A percentile compares a stretch with the other conserved stretches of the same genome.
phyloP scores from a whole-genome alignment of 2,113 vertebrate species.

The Lagopus leucura region DNA sequence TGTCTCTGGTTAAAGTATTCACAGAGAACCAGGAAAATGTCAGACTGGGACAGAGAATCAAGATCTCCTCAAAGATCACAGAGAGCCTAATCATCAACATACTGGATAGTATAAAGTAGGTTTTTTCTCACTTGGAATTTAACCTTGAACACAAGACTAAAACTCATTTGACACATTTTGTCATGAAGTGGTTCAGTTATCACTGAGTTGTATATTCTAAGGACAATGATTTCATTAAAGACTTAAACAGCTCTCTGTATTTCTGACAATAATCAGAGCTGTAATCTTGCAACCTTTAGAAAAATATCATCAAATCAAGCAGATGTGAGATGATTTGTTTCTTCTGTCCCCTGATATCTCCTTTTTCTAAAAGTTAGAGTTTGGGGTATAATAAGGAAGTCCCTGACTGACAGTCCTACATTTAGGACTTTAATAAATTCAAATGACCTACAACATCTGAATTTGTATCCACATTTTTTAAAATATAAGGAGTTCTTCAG shows the following conservation, averaged over 20 bases:
- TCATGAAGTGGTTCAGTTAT: neutral
- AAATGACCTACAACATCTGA: neutral
- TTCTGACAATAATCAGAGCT: neutral
- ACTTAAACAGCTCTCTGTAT: neutral
- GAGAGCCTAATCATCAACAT: neutral
- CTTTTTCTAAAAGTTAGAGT: neutral
- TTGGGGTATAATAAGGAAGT: neutral
- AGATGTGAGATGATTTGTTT: slow-evolving; percentile 58
- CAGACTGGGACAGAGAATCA: neutral
- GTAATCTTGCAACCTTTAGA: neutral
- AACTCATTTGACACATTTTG: neutral
- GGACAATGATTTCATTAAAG: slow-evolving; percentile 3
- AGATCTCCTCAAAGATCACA: neutral
- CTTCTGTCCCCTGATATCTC: neutral
- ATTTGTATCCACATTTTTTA: neutral
- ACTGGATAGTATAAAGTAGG: neutral
- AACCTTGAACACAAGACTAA: neutral
- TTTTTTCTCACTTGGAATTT: slow-evolving; percentile 35
- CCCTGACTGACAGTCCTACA: neutral
- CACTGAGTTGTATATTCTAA: neutral
- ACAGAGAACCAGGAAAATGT: neutral
- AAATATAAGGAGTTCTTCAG: neutral
- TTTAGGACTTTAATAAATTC: neutral
- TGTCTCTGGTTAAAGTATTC: neutral
- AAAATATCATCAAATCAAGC: slow-evolving; percentile 24